These are phyloP conservation scores for Hippocampus zosterae DNA, from an alignment of 2,113 vertebrate species.

Conservation along the genomic window DNA sequence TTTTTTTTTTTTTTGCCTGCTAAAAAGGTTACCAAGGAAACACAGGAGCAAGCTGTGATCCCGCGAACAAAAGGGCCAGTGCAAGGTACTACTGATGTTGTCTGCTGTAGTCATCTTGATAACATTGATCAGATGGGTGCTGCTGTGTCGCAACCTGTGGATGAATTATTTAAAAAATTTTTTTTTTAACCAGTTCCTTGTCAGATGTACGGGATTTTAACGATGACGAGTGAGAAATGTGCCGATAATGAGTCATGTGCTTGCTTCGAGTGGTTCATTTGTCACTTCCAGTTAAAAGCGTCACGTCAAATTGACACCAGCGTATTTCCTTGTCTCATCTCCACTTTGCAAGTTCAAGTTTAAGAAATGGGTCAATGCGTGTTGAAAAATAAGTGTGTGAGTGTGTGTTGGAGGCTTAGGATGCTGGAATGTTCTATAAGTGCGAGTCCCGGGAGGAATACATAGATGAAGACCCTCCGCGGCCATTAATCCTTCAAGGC, in stretches of 20 bases:
- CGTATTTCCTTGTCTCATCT: conserved; percentile 27
- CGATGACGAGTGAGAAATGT: no score
- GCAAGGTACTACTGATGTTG: conserved; percentile 28
- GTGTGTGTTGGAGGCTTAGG: conserved; percentile 6
- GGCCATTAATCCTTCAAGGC: conserved; percentile 46
- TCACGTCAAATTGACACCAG: no score
- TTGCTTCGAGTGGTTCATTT: no score
- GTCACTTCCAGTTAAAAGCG: no score
- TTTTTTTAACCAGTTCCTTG: not conserved
- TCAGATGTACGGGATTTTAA: not conserved
- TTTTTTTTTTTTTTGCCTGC: conserved; percentile 12
- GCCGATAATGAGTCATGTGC: no score
- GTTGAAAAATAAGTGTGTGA: conserved; percentile 7
- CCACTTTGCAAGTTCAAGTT: conserved; percentile 12
- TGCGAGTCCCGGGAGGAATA: conserved; percentile 39
- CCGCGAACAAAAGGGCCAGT: conserved; percentile 35
- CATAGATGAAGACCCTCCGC: conserved; percentile 37
- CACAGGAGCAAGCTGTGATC: conserved; percentile 39
- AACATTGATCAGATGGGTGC: conserved; percentile 28
- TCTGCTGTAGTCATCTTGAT: conserved; percentile 39
- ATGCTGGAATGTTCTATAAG: conserved; percentile 18
- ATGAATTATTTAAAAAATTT: no score
- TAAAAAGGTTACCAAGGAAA: conserved; percentile 58
- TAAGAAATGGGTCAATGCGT: conserved; percentile 40
- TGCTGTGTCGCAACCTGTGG: conserved; percentile 15